phyloP scores from a whole-genome alignment of 2,113 vertebrate genomes.

The Perca fluviatilis region DNA sequence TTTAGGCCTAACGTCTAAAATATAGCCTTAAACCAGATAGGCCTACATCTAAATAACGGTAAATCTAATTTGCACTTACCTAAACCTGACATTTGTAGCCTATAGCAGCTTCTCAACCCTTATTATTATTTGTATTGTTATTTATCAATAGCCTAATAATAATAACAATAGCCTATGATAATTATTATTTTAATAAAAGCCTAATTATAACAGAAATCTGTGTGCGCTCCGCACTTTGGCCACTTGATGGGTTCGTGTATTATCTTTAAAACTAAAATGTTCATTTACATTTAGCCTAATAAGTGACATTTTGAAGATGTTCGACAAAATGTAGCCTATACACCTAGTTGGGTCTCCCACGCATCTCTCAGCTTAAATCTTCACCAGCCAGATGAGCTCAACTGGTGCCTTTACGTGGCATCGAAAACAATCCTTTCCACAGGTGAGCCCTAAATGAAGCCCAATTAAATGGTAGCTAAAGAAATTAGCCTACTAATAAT shows the following conservation, averaged over 20 bases:
- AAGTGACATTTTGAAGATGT: neutral
- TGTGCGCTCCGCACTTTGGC: neutral
- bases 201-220: neutral
- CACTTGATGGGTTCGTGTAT: neutral
- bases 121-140: no score
- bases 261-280: neutral
- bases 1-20: neutral
- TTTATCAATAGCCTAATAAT: no score
- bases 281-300: no score
- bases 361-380: slow-evolving; percentile 2
- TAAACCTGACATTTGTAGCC: neutral
- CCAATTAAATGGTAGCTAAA: no score
- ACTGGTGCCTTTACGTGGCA: neutral
- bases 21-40: neutral
- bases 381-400: neutral
- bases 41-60: neutral
- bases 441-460: neutral
- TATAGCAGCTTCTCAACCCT: neutral
- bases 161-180: no score
- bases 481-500: neutral
- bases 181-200: no score
- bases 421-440: neutral
- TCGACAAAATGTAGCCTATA: neutral
- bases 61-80: no score
- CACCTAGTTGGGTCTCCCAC: neutral